A percentile compares a stretch with the other conserved stretches of the same genome.
phyloP scores from a whole-genome alignment of 2,888 invertebrate species.

The Plemyria rubiginata region DNA sequence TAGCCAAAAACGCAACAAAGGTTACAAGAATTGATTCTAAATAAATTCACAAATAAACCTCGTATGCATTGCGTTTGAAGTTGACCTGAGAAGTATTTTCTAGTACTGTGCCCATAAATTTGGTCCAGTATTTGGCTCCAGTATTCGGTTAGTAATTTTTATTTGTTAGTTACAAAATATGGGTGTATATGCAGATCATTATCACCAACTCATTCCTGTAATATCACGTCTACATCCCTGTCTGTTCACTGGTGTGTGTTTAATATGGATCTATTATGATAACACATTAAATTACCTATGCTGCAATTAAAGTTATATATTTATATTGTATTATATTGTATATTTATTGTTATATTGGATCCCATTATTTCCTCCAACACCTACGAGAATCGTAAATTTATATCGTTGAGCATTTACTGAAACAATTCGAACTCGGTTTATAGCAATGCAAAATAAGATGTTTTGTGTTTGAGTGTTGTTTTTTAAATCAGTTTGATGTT shows the following conservation, averaged over 20 bases:
- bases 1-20: no score
- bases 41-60: no score
- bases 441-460: background rate
- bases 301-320: slow-evolving; percentile 34
- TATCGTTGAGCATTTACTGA: slow-evolving; percentile 22
- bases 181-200: no score
- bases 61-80: no score
- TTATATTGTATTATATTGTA: no score
- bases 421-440: slow-evolving; percentile 26
- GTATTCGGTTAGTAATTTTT: no score
- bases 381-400: slow-evolving; percentile 9
- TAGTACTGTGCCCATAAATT: no score
- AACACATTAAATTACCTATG: background rate
- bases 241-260: background rate
- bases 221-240: background rate
- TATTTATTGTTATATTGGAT: no score
- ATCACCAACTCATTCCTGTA: background rate
- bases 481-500: background rate
- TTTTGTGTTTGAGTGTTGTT: background rate
- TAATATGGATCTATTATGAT: background rate
- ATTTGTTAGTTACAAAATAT: no score
- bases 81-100: no score
- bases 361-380: slow-evolving; percentile 48
- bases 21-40: no score
- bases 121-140: no score